Evolutionary conservation across 2,888 invertebrate species (phyloP).

Genomic region (Sarcophaga variegata): DNA sequence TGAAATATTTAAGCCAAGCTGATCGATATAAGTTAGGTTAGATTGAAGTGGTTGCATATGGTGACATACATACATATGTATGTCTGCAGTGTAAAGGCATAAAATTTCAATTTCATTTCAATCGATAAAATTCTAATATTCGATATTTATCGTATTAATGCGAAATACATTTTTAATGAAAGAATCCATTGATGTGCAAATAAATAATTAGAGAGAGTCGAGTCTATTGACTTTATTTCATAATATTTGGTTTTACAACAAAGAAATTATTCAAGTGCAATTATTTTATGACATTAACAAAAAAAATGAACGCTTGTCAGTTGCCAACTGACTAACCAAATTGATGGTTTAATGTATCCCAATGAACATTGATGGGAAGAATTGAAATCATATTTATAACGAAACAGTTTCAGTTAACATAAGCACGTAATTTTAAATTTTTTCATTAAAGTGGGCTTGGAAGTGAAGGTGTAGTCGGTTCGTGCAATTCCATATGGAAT

Average conservation of each 20-base stretch:
- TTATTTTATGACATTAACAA: constrained; percentile 46
- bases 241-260: background rate
- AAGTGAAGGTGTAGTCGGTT: too few species aligned
- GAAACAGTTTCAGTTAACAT: too few species aligned
- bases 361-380: background rate
- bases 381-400: too few species aligned
- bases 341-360: too few species aligned
- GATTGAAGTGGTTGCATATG: too few species aligned
- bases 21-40: too few species aligned
- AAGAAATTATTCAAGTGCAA: constrained; percentile 48
- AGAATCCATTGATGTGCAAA: constrained; percentile 34
- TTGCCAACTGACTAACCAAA: background rate
- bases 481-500: too few species aligned
- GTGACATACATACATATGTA: too few species aligned
- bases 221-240: constrained; percentile 30
- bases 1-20: too few species aligned
- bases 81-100: too few species aligned
- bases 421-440: too few species aligned
- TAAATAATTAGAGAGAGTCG: constrained; percentile 24
- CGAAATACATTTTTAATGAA: background rate
- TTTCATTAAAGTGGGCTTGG: too few species aligned
- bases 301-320: constrained; percentile 9
- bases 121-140: constrained; percentile 44
- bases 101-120: constrained; percentile 38
- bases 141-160: constrained; percentile 14